Evolutionary conservation across 1,140 invertebrate genomes (phyloP).

Genomic region (Pogonognathellus flavescens): DNA sequence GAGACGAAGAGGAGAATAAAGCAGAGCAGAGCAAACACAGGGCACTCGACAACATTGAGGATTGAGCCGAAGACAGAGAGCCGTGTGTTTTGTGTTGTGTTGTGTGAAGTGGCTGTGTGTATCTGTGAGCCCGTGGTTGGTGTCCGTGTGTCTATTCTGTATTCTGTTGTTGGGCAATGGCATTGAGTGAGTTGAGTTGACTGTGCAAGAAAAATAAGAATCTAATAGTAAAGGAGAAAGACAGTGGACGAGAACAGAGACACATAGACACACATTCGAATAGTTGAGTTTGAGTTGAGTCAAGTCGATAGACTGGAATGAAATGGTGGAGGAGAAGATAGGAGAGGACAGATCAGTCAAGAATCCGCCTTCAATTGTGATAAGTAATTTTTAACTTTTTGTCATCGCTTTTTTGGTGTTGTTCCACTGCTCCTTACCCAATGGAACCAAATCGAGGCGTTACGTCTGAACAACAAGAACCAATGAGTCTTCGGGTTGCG

Average conservation of each 20-base stretch:
- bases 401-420: conserved; percentile 66
- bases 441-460: conserved; percentile 67
- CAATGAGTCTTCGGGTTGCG: conserved; percentile 67
- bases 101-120: background rate
- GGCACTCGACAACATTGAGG: background rate
- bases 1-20: background rate
- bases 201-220: background rate
- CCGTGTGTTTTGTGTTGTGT: background rate
- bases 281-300: conserved; percentile 22
- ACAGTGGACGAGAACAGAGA: background rate
- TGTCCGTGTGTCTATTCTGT: too few species aligned
- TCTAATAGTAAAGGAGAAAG: background rate
- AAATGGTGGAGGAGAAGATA: conserved; percentile 55
- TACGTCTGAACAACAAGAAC: conserved; percentile 64
- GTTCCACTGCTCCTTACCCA: conserved; percentile 64
- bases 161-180: background rate
- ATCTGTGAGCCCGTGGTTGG: background rate
- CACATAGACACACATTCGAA: background rate
- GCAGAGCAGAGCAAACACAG: too few species aligned
- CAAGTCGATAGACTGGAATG: conserved; percentile 39
- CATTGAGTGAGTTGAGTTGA: background rate
- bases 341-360: conserved; percentile 63
- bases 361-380: conserved; percentile 67
- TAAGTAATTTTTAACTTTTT: conserved; percentile 67
- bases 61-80: background rate